Conservation (phyloP, 2,888 invertebrate species). For the Polyommatus icarus region DNA sequence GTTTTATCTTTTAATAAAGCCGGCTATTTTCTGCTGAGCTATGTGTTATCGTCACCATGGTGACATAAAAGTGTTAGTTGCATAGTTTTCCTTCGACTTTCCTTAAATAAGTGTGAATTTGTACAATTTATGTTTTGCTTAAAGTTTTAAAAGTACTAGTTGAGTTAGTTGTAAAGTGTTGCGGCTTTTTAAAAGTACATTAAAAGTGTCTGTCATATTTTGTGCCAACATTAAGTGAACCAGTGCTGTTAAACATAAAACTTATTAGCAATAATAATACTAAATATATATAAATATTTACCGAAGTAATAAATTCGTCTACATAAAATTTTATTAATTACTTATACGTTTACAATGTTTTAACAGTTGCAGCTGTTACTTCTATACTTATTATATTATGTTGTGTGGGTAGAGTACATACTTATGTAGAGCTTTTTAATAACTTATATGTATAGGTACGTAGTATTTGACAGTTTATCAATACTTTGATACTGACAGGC, state of each 20-base stretch:
- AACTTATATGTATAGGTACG: not conserved
- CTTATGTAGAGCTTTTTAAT: not conserved
- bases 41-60: constrained; percentile 16
- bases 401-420: not conserved
- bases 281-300: too few species aligned
- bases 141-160: not conserved
- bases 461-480: constrained; percentile 3
- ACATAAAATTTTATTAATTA: not conserved
- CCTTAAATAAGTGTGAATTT: not conserved
- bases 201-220: not conserved
- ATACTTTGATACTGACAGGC: not conserved
- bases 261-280: too few species aligned
- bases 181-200: not conserved
- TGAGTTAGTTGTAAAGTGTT: not conserved
- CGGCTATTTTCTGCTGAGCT: not conserved
- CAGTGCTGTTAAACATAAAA: not conserved
- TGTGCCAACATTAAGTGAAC: not conserved
- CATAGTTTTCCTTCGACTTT: not conserved
- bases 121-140: not conserved
- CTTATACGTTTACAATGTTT: too few species aligned
- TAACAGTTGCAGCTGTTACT: too few species aligned
- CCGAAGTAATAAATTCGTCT: not conserved
- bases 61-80: not conserved
- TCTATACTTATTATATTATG: not conserved
- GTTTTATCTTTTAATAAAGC: constrained; percentile 1